Evolutionary conservation across 2,113 vertebrate genomes (phyloP).

Genomic region (Vidua macroura): DNA sequence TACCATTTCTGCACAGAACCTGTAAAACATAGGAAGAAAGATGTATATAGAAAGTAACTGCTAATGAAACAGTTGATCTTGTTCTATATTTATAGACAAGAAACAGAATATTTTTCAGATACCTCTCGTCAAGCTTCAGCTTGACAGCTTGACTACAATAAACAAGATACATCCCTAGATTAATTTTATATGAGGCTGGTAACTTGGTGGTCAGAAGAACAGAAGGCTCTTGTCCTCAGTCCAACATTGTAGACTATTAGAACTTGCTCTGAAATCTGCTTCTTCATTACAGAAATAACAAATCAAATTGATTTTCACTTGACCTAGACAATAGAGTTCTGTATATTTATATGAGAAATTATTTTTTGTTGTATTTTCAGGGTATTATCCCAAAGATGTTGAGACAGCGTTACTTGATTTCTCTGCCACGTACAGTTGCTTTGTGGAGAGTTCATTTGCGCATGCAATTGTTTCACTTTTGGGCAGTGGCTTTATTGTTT

Average conservation of each 20-base stretch:
- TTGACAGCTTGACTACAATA: neutral
- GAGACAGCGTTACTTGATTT: neutral
- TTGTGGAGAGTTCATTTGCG: neutral
- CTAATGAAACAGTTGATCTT: slow-evolving; percentile 17
- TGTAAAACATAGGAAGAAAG: slow-evolving; percentile 9
- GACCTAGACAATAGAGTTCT: neutral
- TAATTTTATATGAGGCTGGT: neutral
- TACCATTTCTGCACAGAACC: neutral
- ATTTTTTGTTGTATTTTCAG: neutral
- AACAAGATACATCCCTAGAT: neutral
- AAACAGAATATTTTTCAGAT: neutral
- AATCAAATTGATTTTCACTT: neutral
- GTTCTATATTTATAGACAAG: neutral
- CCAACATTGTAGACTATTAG: neutral
- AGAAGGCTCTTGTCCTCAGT: neutral
- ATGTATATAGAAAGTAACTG: neutral
- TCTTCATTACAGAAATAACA: neutral
- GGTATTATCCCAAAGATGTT: neutral
- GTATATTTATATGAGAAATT: neutral
- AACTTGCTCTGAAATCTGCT: neutral
- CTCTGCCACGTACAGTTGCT: neutral
- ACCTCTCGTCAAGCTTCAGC: neutral
- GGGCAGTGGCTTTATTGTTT: neutral
- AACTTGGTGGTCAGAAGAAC: neutral
- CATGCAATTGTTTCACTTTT: neutral